Evolutionary conservation across 2,888 invertebrate genomes (phyloP), one percentile per base, ranked within the genome.

Genomic region (Pilophorus perplexus): DNA sequence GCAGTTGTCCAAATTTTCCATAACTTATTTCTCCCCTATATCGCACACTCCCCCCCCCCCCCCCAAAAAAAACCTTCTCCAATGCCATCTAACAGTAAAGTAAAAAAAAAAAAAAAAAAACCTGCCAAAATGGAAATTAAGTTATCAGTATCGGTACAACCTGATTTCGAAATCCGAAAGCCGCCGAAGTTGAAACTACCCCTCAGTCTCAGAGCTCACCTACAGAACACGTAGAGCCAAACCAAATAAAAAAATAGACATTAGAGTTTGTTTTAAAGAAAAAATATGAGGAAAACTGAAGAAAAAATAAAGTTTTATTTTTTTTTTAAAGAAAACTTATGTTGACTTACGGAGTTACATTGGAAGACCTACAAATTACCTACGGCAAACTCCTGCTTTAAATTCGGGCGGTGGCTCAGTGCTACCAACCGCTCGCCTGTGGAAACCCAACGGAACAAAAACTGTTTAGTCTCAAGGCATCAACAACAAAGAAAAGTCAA

Each of bases 391-490:
- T 22, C 62, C 44, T 62, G 54, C 52, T 42, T 28, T 52, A 64
- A 62, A 37, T 59, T 27, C 64, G 48, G 68, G 68, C 68, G 68
- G 68, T 68, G 68, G 68, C 66, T 57, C 62, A 55, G 60, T 40
- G 46, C 62, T 55, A 64, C 68, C 64, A 66, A 64, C 68, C 57
- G 64, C 68, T 66, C 52, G 52, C 68, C 68, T 68, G 68, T 66
- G 68, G 33, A 68, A 68, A 68, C 57, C 68, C 68, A 68, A 68
- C 52, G 66, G 68, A 68, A 68, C 57, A 68, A 55, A 33, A 48
- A 38, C 23, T 22, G 55, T 18, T 68, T 23, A 50, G 33, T 40
- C 44, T 27, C 10, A 37, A 16, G 10, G 38, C 27, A 55, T 28
- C n/a, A 23, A 55, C 40, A 60, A 60, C 40, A 65, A 42, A 33